phyloP scores from a whole-genome alignment of 2,888 invertebrate genomes.

The Exocentrus adspersus region DNA sequence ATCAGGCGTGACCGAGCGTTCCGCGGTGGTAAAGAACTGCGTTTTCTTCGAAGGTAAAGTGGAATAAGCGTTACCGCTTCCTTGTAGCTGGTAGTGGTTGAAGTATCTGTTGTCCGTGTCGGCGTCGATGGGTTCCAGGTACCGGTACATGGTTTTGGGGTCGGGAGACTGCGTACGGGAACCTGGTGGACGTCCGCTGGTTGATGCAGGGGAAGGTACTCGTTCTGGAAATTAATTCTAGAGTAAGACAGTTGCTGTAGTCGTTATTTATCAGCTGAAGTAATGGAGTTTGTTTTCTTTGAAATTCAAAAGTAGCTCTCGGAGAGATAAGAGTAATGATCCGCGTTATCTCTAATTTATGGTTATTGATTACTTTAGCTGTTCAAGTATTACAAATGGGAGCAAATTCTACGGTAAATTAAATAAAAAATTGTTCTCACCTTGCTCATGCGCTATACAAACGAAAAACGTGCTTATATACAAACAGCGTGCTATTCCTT shows the following conservation, averaged over 20 bases:
- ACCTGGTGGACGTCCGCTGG: conserved; percentile 26
- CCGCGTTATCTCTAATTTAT: too few species aligned
- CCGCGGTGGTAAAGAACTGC: conserved; percentile 59
- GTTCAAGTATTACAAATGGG: too few species aligned
- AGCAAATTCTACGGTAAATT: not conserved
- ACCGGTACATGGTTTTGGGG: conserved; percentile 49
- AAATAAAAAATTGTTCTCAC: conserved; percentile 31
- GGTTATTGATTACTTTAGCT: too few species aligned
- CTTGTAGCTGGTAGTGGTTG: conserved; percentile 49
- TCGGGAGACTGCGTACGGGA: conserved; percentile 37
- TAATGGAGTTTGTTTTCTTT: too few species aligned
- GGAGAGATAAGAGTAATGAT: too few species aligned
- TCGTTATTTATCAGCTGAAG: too few species aligned
- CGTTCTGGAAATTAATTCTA: conserved; percentile 54
- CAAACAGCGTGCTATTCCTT: conserved; percentile 36
- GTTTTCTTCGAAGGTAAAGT: conserved; percentile 65
- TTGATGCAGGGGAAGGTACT: conserved; percentile 53
- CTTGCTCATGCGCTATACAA: conserved; percentile 29
- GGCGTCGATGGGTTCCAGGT: conserved; percentile 41
- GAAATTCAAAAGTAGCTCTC: too few species aligned
- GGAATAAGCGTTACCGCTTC: conserved; percentile 53
- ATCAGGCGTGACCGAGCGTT: conserved; percentile 66
- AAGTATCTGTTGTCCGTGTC: conserved; percentile 45
- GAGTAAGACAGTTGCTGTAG: too few species aligned
- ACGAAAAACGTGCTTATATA: conserved; percentile 31